phyloP scores from a whole-genome alignment of 2,113 vertebrate species.

The Apus apus region DNA sequence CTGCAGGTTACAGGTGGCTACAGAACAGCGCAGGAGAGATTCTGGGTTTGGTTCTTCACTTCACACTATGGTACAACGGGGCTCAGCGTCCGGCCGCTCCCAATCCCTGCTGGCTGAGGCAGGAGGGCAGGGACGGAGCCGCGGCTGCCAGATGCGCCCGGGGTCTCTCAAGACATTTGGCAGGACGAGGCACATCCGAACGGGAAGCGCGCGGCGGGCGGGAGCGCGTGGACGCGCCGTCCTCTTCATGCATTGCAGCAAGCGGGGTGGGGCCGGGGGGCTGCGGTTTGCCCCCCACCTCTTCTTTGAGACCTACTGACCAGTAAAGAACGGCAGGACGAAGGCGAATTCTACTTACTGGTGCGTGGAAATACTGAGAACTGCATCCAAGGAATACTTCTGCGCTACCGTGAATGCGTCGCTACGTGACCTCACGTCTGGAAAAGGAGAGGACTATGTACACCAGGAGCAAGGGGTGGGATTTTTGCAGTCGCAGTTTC shows the following conservation, averaged over 20 bases:
- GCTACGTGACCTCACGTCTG: conserved; percentile 49
- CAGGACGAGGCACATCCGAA: conserved; percentile 67
- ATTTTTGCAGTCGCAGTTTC: conserved; percentile 38
- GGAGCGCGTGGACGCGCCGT: conserved; percentile 67
- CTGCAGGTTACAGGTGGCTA: conserved; percentile 77
- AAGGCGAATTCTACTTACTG: conserved; percentile 56
- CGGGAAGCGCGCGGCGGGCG: conserved; percentile 69
- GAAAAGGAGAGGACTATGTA: conserved; percentile 54
- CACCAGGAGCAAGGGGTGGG: conserved; percentile 49
- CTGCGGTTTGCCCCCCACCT: background rate
- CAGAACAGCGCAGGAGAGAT: conserved; percentile 68
- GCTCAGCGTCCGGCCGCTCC: conserved; percentile 69
- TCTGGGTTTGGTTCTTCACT: conserved; percentile 49
- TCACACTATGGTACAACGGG: conserved; percentile 68
- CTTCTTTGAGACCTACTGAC: conserved; percentile 44
- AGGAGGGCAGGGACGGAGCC: conserved; percentile 70
- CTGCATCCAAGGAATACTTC: conserved; percentile 68
- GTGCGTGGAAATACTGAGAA: conserved; percentile 60
- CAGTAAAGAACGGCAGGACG: conserved; percentile 21
- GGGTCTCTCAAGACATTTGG: conserved; percentile 66
- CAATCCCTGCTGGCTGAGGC: conserved; percentile 84
- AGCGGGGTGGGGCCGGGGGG: conserved; percentile 16
- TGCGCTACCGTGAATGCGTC: conserved; percentile 41
- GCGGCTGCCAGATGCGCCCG: conserved; percentile 61
- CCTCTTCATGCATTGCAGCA: conserved; percentile 73